A percentile compares a stretch with the other conserved stretches of the same genome.
Evolutionary conservation across 2,797 vertebrate species (phyloP).

Genomic region (Xenopus petersii): DNA sequence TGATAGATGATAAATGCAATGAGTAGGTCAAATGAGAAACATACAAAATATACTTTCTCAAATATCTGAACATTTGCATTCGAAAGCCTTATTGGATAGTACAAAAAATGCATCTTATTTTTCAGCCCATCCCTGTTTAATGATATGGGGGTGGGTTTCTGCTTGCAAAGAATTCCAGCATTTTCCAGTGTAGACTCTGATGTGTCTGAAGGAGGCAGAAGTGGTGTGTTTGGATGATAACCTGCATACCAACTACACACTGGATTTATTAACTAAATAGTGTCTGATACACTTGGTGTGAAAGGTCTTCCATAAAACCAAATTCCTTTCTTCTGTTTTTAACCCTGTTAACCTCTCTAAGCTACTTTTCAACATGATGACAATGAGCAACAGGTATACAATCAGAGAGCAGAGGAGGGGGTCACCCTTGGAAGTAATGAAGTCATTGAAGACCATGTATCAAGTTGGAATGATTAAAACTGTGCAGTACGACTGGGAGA

Average conservation of each 20-base stretch:
- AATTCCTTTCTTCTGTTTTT: conserved; percentile 50
- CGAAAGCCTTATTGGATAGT: too few relatives aligned
- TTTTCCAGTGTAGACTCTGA: background rate
- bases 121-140: background rate
- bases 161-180: background rate
- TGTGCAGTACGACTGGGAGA: too few relatives aligned
- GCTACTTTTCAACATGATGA: conserved; percentile 43
- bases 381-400: conserved; percentile 41
- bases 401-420: conserved; percentile 3
- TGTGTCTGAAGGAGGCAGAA: conserved; percentile 24
- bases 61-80: too few relatives aligned
- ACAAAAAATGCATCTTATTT: too few relatives aligned
- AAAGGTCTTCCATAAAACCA: conserved; percentile 49
- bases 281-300: conserved; percentile 40
- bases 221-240: conserved; percentile 28
- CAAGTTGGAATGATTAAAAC: conserved; percentile 7
- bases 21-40: too few relatives aligned
- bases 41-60: too few relatives aligned
- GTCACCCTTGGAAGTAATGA: background rate
- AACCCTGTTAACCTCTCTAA: conserved; percentile 42
- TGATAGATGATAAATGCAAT: too few relatives aligned
- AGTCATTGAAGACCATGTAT: conserved; percentile 2
- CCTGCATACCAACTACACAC: conserved; percentile 41
- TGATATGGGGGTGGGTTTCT: background rate
- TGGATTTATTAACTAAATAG: conserved; percentile 47